Base-by-base conservation (phyloP, 2,113 vertebrate species). In the Pseudolaguvia tuberculata region DNA sequence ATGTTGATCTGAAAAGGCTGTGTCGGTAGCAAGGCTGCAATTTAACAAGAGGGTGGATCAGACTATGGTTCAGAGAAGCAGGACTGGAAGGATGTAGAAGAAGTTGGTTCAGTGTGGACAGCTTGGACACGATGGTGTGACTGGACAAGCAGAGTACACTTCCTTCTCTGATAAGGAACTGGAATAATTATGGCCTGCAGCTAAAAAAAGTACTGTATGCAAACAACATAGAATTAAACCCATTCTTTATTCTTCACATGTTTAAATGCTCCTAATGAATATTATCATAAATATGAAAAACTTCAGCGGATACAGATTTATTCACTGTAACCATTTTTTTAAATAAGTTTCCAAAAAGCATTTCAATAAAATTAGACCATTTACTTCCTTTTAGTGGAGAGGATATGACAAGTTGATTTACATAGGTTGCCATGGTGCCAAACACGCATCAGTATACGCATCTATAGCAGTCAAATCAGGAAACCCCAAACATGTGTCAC, bases 331-430 rank as follows among this genome's bases (percentile, higher is more conserved):
- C 18, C 7, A 7, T 31, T 51, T 17, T 53, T 50, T 48, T 31
- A 39, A n/a, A 18, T 20, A 23, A 17, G n/a, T 50, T 56, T 73
- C 59, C 10, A n/a, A 61, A 31, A 29, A 20, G 29, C 6, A 17
- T 50, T 17, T 23, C 48, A 1, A 59, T 42, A 53, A n/a, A 47
- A 0, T 63, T 45, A 61, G 51, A 65, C 9, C 11, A 23, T 52
- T 21, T 11, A 75, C 67, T 82, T 80, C 81, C 75, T 78, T 57
- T 57, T 72, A 42, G 52, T 71, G 73, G 56, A 74, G 75, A 75
- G 67, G 52, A 55, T 67, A 69, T 48, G 27, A 35, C 67, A 61
- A 45, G 53, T 47, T 71, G 29, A 42, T 65, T 77, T 74, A 17
- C 17, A 1, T 67, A 3, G 25, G 75, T 82, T 71, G 27, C 81